A percentile compares a stretch with the other conserved stretches of the same genome.
phyloP scores from a whole-genome alignment of 2,888 invertebrate genomes.

The Metallyticus violacea region DNA sequence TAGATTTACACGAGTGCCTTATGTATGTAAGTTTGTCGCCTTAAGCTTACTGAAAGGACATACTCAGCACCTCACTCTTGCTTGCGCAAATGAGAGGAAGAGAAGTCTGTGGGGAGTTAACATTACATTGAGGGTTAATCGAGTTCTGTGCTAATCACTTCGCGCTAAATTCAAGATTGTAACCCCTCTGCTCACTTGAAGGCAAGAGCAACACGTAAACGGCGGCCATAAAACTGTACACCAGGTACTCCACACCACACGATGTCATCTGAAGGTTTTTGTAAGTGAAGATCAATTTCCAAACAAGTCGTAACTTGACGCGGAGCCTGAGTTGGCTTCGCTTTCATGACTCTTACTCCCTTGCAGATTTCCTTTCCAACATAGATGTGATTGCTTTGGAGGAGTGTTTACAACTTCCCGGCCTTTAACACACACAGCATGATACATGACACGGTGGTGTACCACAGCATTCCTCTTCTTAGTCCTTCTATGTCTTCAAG shows the following conservation, averaged over 20 bases:
- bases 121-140: not conserved
- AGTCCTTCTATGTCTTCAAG: not conserved
- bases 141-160: not conserved
- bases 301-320: not conserved
- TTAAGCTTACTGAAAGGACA: no score
- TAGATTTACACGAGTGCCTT: no score
- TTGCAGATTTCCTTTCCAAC: not conserved
- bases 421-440: not conserved
- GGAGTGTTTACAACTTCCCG: not conserved
- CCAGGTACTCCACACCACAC: not conserved
- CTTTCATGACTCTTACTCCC: not conserved
- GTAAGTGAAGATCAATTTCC: not conserved
- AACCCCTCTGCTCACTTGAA: not conserved
- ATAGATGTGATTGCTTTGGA: not conserved
- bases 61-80: no score
- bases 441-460: not conserved
- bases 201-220: not conserved
- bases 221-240: not conserved
- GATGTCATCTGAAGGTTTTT: not conserved
- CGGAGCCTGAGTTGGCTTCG: not conserved
- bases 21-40: no score
- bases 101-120: no score
- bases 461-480: not conserved
- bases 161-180: not conserved
- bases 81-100: not conserved